Conservation (phyloP, 64 coral and sea anemone genomes). For the Montipora efflorescens region DNA sequence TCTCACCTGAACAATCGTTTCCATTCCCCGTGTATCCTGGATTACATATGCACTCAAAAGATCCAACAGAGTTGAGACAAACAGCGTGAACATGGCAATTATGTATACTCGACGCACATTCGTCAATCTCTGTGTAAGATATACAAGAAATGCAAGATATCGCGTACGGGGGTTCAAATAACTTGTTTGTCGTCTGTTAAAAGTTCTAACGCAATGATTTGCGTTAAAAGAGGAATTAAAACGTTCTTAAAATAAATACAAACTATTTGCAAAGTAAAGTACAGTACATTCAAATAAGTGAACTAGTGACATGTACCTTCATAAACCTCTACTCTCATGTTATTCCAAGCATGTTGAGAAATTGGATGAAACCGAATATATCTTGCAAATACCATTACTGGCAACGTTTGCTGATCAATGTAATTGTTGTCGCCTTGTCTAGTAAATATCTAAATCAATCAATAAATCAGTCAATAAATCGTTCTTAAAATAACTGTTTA, state of each 20-base stretch:
- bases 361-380: too few relatives aligned
- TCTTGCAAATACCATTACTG: not conserved
- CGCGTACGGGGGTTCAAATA: too few relatives aligned
- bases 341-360: not conserved
- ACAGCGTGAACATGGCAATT: not conserved
- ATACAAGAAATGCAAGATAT: too few relatives aligned
- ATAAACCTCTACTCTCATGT: not conserved
- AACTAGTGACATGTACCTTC: too few relatives aligned
- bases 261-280: too few relatives aligned
- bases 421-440: not conserved
- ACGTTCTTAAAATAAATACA: too few relatives aligned
- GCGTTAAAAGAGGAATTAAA: too few relatives aligned
- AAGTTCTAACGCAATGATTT: too few relatives aligned
- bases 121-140: not conserved
- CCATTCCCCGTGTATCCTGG: not conserved
- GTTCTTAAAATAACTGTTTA: too few relatives aligned
- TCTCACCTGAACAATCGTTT: not conserved
- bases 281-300: too few relatives aligned
- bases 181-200: not conserved
- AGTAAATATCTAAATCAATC: not conserved
- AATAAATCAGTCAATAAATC: too few relatives aligned
- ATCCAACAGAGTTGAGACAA: not conserved
- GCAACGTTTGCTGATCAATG: not conserved
- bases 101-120: not conserved
- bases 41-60: not conserved